These are phyloP conservation scores for Dendrocincla tyrannina DNA, from an alignment of 2,797 vertebrate genomes.

Conservation along the genomic window DNA sequence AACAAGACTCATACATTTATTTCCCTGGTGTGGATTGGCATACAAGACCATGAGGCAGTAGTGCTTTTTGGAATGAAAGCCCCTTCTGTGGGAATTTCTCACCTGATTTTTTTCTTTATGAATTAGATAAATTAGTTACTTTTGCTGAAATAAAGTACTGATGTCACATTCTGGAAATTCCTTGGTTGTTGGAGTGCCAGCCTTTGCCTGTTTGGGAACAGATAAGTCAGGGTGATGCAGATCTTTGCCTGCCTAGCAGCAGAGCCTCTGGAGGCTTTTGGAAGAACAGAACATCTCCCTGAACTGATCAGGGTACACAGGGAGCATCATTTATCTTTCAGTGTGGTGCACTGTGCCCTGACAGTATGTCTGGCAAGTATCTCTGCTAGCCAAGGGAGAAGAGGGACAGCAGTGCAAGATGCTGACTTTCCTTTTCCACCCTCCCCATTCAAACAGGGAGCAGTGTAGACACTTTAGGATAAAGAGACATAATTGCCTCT, in stretches of 20 bases:
- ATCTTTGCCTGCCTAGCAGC: neutral
- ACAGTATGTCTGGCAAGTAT: neutral
- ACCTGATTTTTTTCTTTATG: neutral
- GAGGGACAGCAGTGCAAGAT: too few relatives aligned
- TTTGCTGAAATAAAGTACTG: neutral
- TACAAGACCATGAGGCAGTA: rapidly evolving
- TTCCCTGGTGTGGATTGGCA: neutral
- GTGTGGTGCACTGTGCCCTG: neutral
- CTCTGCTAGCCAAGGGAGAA: neutral
- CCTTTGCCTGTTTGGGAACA: too few relatives aligned
- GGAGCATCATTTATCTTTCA: neutral
- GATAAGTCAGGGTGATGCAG: neutral
- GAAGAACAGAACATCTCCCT: neutral
- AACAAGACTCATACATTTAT: neutral
- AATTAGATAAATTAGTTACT: neutral
- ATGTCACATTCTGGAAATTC: neutral
- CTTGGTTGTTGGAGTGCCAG: neutral
- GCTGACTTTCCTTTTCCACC: neutral
- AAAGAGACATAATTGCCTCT: neutral
- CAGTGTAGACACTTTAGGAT: rapidly evolving
- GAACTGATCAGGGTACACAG: neutral
- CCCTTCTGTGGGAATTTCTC: neutral
- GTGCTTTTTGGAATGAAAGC: neutral
- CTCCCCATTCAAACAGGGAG: neutral
- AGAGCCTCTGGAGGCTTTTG: neutral